A percentile compares a stretch with the other conserved stretches of the same genome.
Conservation (phyloP, 2,888 invertebrate genomes). For the Agonopterix heracliana region DNA sequence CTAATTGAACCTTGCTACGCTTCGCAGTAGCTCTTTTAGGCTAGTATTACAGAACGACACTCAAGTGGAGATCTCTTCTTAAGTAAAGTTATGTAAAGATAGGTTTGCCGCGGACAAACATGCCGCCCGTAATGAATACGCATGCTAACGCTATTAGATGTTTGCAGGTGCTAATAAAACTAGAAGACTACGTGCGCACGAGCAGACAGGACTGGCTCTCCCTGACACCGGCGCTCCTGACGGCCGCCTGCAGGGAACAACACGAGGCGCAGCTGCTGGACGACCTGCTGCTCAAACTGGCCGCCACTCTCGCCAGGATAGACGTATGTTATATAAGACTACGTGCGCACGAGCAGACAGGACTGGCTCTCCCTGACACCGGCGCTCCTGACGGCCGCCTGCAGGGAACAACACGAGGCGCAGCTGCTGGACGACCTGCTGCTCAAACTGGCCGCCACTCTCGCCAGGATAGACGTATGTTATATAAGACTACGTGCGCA, state of each 20-base stretch:
- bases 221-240: conserved; percentile 37
- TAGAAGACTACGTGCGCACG: conserved; percentile 46
- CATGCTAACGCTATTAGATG: no score
- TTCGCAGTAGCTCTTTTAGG: no score
- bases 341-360: conserved; percentile 41
- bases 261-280: conserved; percentile 46
- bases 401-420: conserved; percentile 44
- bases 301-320: conserved; percentile 39
- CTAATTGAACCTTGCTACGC: no score
- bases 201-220: conserved; percentile 45
- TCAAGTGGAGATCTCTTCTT: no score
- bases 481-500: conserved; percentile 39
- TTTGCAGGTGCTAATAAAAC: conserved; percentile 41
- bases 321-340: conserved; percentile 48
- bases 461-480: conserved; percentile 54
- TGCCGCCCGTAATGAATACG: no score
- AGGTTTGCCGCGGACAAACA: no score
- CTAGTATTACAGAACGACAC: no score
- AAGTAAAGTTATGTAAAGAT: no score
- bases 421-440: conserved; percentile 46
- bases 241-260: conserved; percentile 34
- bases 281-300: conserved; percentile 45
- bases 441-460: conserved; percentile 32
- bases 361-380: conserved; percentile 42
- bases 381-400: conserved; percentile 33